These are phyloP conservation scores for Euplagia quadripunctaria DNA, from an alignment of 2,888 invertebrate genomes.

Conservation along the genomic window DNA sequence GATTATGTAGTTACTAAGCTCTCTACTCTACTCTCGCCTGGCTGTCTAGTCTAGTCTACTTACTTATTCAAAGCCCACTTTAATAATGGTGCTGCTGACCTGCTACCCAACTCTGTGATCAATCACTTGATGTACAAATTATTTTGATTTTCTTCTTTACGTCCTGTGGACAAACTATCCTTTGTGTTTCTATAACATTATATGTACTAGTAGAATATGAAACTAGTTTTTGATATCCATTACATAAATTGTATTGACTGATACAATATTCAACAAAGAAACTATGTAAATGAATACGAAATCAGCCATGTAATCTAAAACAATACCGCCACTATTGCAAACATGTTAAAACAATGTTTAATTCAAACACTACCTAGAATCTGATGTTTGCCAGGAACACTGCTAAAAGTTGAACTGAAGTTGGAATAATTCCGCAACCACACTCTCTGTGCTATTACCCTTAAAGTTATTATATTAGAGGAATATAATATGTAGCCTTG, in stretches of 20 bases:
- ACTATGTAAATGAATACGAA: not conserved
- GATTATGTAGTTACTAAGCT: too few relatives aligned
- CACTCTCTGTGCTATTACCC: not conserved
- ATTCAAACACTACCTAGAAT: slow-evolving; percentile 21
- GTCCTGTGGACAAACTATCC: too few relatives aligned
- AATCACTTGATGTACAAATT: too few relatives aligned
- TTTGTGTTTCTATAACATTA: too few relatives aligned
- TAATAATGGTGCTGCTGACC: too few relatives aligned
- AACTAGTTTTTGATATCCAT: not conserved
- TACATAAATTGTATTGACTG: not conserved
- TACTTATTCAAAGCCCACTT: too few relatives aligned
- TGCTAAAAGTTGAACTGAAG: not conserved
- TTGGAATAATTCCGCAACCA: not conserved
- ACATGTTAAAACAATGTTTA: slow-evolving; percentile 18
- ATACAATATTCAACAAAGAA: not conserved
- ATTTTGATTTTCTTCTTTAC: too few relatives aligned
- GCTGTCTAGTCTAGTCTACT: too few relatives aligned
- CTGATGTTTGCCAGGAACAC: slow-evolving; percentile 10
- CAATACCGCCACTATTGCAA: slow-evolving; percentile 19
- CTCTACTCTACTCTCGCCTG: too few relatives aligned
- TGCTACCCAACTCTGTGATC: too few relatives aligned
- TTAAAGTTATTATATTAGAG: too few relatives aligned
- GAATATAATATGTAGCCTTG: not conserved
- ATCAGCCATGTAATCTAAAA: not conserved
- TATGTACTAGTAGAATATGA: too few relatives aligned